A percentile compares a stretch with the other conserved stretches of the same genome.
phyloP scores from a whole-genome alignment of 2,113 vertebrate genomes.

The Entelurus aequoreus region DNA sequence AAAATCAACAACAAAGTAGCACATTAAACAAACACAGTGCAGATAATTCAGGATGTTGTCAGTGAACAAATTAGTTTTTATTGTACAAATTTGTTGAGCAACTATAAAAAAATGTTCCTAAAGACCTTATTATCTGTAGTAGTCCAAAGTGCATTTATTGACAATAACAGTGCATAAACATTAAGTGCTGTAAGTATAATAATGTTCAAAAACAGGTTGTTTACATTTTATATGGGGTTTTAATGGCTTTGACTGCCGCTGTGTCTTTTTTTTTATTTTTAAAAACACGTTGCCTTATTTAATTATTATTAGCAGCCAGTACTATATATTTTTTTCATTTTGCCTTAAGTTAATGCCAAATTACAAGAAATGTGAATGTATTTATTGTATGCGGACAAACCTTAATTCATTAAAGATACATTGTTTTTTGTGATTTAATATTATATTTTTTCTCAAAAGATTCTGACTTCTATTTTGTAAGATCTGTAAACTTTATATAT shows the following conservation, averaged over 20 bases:
- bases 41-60: too few species aligned
- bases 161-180: not conserved
- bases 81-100: not conserved
- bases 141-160: constrained; percentile 30
- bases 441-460: not conserved
- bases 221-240: not conserved
- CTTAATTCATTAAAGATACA: not conserved
- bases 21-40: too few species aligned
- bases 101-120: constrained; percentile 31
- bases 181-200: constrained; percentile 5
- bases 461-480: not conserved
- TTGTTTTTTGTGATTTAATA: not conserved
- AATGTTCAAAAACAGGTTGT: not conserved
- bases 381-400: constrained; percentile 7
- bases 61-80: too few species aligned
- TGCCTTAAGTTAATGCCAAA: constrained; percentile 6
- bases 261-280: constrained; percentile 25
- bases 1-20: too few species aligned
- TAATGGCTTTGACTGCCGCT: constrained; percentile 39
- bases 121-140: constrained; percentile 29
- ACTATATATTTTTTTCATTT: constrained; percentile 11
- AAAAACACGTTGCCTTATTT: constrained; percentile 23
- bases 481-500: not conserved
- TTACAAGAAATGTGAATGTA: not conserved
- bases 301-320: constrained; percentile 2